These are phyloP conservation scores for Talpa occidentalis DNA, from an alignment of 2,113 vertebrate genomes.

Conservation along the genomic window DNA sequence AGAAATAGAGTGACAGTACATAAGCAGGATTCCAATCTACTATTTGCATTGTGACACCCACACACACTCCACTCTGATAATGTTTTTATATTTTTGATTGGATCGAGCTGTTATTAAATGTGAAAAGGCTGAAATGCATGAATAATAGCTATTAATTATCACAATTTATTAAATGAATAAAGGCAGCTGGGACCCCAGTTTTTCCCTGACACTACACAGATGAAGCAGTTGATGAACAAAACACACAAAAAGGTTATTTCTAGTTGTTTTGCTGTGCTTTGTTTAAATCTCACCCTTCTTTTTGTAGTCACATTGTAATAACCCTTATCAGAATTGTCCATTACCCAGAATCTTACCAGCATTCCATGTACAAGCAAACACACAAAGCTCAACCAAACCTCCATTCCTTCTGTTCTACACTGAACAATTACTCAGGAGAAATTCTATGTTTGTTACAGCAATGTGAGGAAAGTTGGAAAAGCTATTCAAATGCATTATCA, in stretches of 20 bases:
- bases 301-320: not conserved
- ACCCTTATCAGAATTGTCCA: not conserved
- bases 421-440: not conserved
- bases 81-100: slow-evolving; percentile 78
- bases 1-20: slow-evolving; percentile 79
- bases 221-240: not conserved
- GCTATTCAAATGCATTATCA: not conserved
- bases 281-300: not conserved
- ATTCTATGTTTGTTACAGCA: not conserved
- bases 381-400: not conserved
- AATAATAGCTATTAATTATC: slow-evolving; percentile 83
- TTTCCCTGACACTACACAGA: slow-evolving; percentile 47
- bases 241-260: not conserved
- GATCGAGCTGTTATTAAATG: slow-evolving; percentile 83
- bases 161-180: slow-evolving; percentile 80
- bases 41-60: slow-evolving; percentile 84
- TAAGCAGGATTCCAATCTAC: slow-evolving; percentile 79
- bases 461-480: not conserved
- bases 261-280: not conserved
- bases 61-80: slow-evolving; percentile 72
- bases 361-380: not conserved
- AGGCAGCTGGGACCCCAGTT: slow-evolving; percentile 71
- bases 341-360: not conserved
- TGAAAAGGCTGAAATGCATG: slow-evolving; percentile 82
- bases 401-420: not conserved